These are phyloP conservation scores for Incurvaria masculella DNA, from an alignment of 2,888 invertebrate genomes.

Conservation along the genomic window DNA sequence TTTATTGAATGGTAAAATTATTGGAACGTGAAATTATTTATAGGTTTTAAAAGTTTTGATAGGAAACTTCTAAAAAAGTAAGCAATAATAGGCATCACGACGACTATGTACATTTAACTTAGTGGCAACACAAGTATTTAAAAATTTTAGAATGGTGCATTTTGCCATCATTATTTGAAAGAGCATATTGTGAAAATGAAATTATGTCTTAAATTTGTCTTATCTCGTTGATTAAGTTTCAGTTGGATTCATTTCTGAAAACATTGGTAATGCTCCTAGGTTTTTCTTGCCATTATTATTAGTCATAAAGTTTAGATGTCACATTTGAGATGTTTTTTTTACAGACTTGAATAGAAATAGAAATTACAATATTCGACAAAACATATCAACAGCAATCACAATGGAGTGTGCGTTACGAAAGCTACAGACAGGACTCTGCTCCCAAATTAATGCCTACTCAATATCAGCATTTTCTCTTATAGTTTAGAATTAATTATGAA, in stretches of 20 bases:
- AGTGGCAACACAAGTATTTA: conserved; percentile 36
- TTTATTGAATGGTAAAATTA: conserved; percentile 58
- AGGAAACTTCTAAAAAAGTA: conserved; percentile 53
- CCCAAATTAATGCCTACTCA: conserved; percentile 2
- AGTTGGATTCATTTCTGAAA: conserved; percentile 36
- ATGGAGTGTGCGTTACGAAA: background rate
- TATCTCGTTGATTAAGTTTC: conserved; percentile 31
- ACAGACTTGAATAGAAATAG: background rate
- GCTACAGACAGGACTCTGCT: background rate
- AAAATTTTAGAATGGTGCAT: conserved; percentile 43
- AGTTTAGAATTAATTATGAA: conserved; percentile 1
- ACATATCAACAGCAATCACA: conserved; percentile 46
- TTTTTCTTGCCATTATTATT: conserved; percentile 35
- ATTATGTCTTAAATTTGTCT: conserved; percentile 41
- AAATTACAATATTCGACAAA: conserved; percentile 25
- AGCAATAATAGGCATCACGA: conserved; percentile 50
- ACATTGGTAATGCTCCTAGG: conserved; percentile 34
- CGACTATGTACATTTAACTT: conserved; percentile 53
- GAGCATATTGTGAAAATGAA: conserved; percentile 28
- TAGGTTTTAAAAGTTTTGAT: conserved; percentile 50
- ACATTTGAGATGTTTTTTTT: background rate
- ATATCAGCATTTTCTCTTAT: conserved; percentile 3
- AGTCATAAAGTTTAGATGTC: background rate
- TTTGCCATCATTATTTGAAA: conserved; percentile 40
- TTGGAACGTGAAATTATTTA: conserved; percentile 56